A percentile compares a stretch with the other conserved stretches of the same genome.
Conservation (phyloP, 2,113 vertebrate species). For the Craseonycteris thonglongyai region DNA sequence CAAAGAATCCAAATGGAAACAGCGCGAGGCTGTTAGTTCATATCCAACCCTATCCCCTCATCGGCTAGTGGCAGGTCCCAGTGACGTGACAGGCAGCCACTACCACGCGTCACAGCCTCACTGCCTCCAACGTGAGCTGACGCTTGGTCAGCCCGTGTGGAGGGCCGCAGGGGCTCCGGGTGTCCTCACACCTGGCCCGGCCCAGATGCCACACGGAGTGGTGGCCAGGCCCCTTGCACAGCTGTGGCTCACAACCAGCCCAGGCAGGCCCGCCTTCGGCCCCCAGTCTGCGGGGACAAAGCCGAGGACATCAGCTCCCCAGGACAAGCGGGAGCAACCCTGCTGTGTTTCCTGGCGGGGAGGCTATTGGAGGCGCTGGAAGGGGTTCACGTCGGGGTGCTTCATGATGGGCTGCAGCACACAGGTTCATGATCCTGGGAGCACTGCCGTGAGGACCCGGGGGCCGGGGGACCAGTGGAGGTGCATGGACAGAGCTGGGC, state of each 20-base stretch:
- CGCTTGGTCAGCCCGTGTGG: too few relatives aligned
- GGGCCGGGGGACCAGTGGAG: neutral
- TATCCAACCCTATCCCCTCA: neutral
- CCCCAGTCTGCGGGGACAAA: neutral
- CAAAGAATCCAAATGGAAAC: neutral
- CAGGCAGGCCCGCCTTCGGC: neutral
- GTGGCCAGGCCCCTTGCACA: too few relatives aligned
- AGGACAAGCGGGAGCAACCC: neutral
- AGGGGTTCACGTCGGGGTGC: constrained; percentile 32
- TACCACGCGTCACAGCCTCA: fast-evolving
- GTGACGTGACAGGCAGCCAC: neutral
- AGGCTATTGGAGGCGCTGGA: neutral
- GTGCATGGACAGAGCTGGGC: neutral
- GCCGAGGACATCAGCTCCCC: neutral
- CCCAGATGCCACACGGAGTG: neutral
- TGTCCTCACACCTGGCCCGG: too few relatives aligned
- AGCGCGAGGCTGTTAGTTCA: neutral
- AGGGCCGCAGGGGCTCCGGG: fast-evolving
- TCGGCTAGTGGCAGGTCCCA: neutral
- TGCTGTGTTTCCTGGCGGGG: constrained; percentile 26
- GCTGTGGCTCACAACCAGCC: neutral
- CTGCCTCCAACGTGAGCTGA: fast-evolving
- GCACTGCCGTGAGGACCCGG: neutral
- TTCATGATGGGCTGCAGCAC: neutral
- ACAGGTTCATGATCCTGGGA: constrained; percentile 51